phyloP scores from a whole-genome alignment of 2,888 invertebrate species.

The Nowickia ferox region DNA sequence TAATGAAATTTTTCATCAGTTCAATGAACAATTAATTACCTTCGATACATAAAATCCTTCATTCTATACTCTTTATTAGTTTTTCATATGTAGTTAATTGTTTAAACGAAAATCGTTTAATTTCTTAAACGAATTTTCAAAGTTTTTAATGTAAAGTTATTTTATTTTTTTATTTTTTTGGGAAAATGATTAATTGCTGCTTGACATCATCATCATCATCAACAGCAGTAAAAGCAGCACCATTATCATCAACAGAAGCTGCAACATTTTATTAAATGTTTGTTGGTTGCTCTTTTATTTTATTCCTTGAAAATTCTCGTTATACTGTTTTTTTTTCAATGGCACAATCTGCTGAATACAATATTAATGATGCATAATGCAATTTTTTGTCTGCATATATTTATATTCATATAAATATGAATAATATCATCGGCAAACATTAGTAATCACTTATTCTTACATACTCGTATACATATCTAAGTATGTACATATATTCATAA shows the following conservation, averaged over 20 bases:
- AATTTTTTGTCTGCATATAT: conserved; percentile 47
- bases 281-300: conserved; percentile 37
- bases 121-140: background rate
- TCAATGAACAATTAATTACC: too few species aligned
- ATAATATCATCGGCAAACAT: background rate
- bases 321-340: conserved; percentile 18
- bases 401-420: conserved; percentile 58
- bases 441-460: too few species aligned
- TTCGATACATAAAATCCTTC: too few species aligned
- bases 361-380: conserved; percentile 72
- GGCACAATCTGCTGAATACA: conserved; percentile 64
- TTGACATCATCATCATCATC: conserved; percentile 75
- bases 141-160: background rate
- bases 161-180: conserved; percentile 73
- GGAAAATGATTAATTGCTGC: conserved; percentile 81
- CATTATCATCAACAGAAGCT: conserved; percentile 50
- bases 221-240: conserved; percentile 33
- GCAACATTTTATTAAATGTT: conserved; percentile 58
- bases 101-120: too few species aligned
- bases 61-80: too few species aligned
- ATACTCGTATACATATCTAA: too few species aligned
- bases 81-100: too few species aligned
- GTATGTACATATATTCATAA: too few species aligned
- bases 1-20: too few species aligned
- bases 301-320: conserved; percentile 51